phyloP scores from a whole-genome alignment of 2,888 invertebrate genomes.

The Chrysolina americana region DNA sequence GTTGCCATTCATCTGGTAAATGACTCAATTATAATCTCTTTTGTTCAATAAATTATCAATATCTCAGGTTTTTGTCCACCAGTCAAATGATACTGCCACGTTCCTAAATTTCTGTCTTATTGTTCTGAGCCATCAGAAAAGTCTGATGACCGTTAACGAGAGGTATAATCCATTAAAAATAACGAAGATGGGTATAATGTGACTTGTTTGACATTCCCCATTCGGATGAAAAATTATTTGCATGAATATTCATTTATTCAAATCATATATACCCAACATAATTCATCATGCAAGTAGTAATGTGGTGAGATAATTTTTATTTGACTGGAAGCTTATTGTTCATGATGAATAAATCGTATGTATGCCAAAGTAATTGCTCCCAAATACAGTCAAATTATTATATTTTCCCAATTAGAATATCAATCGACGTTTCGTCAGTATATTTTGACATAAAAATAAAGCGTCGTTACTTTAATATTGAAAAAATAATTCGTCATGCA shows the following conservation, averaged over 20 bases:
- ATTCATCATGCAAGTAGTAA: not conserved
- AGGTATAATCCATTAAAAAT: slow-evolving; percentile 12
- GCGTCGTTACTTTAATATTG: too few species aligned
- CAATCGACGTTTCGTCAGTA: too few species aligned
- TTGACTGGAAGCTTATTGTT: not conserved
- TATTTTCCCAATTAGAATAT: too few species aligned
- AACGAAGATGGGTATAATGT: not conserved
- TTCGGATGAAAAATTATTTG: slow-evolving; percentile 17
- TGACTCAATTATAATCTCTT: not conserved
- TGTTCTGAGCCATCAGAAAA: not conserved
- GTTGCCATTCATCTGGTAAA: not conserved
- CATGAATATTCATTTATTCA: slow-evolving; percentile 29
- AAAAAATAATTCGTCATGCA: too few species aligned
- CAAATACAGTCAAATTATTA: too few species aligned
- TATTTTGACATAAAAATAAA: too few species aligned
- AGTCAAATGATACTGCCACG: not conserved
- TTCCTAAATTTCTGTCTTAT: not conserved
- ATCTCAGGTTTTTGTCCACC: not conserved
- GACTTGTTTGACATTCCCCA: slow-evolving; percentile 19
- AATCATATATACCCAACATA: slow-evolving; percentile 22
- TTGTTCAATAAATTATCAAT: not conserved
- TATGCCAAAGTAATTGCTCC: too few species aligned
- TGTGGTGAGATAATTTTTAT: slow-evolving; percentile 8
- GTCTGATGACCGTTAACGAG: slow-evolving; percentile 11
- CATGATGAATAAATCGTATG: not conserved